These are phyloP conservation scores for Fukomys damarensis DNA, from an alignment of 2,113 vertebrate species.

Conservation along the genomic window DNA sequence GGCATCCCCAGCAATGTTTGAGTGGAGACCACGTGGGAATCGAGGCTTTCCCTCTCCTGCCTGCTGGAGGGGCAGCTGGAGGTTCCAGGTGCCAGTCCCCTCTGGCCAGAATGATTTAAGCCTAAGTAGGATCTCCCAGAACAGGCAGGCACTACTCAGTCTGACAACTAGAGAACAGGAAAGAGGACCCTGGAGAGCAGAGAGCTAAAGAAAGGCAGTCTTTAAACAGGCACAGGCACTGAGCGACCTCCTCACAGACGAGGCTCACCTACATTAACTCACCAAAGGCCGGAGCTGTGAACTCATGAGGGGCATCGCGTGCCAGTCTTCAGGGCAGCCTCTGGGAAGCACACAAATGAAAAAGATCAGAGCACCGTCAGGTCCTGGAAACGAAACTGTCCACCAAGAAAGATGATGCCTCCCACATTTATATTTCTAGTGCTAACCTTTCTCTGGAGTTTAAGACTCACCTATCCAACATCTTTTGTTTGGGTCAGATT, in stretches of 20 bases:
- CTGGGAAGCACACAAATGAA: background rate
- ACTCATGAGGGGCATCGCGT: background rate
- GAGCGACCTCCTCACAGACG: background rate
- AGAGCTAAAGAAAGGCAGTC: background rate
- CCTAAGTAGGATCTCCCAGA: background rate
- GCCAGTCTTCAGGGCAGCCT: background rate
- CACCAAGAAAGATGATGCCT: background rate
- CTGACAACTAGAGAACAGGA: background rate
- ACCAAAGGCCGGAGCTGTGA: background rate
- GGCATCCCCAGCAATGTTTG: background rate
- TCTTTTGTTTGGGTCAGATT: constrained; percentile 34
- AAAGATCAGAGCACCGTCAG: background rate
- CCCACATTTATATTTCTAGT: background rate
- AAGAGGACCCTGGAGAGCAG: background rate
- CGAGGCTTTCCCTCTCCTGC: background rate
- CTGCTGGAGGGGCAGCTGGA: no score
- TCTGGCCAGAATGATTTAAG: background rate
- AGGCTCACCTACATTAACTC: background rate
- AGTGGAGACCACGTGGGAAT: background rate
- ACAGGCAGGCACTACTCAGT: background rate
- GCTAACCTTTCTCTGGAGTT: background rate
- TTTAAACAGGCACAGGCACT: background rate
- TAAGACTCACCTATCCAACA: background rate
- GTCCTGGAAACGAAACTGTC: background rate
- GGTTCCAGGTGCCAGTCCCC: background rate